Base-by-base conservation (phyloP, 2,888 invertebrate species). In the Athrips mouffetella region DNA sequence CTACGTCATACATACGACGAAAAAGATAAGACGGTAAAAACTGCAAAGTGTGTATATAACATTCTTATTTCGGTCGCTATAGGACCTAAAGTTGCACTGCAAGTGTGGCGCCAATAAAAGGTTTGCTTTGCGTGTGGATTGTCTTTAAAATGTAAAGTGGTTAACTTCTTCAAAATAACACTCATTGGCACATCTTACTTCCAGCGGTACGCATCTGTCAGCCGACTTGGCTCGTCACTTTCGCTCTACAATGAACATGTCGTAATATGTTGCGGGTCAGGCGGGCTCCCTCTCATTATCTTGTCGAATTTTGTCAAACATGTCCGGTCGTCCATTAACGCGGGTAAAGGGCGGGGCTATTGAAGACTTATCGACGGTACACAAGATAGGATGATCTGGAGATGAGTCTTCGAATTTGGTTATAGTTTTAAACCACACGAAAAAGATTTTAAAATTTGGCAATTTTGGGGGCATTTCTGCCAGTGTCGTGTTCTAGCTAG, bases 281-380 rank as follows among this genome's bases (percentile, higher is more conserved):
- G 51, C 53, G 54, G 49, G 66, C 65, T 63, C 73, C 62, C 76
- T 63, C 70, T 82, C 54, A 84, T 85, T 84, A 84, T 63, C 48
- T 63, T 78, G 84, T 83, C 84, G 76, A 76, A 75, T 75, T 75
- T 83, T 81, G 83, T 83, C 80, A 82, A 83, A 78, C 71, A 72
- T 68, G 60, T 60, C 67, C 66, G 70, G 54, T 62, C 62, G 55
- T 78, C 80, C 83, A 83, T 85, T 84, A 81, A 73, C 68, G 65
- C 70, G 65, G 68, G 54, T 58, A 58, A 64, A 63, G 65, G 81
- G 83, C 76, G 80, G 72, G 54, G 60, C 65, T 63, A 69, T 71
- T 70, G 68, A 65, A 60, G 66, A 67, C 63, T 67, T 70, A 72
- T 74, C 63, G 65, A 51, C 47, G 51, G 6, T 55, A 33, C 52